A percentile compares a stretch with the other conserved stretches of the same genome.
Conservation (phyloP, 2,113 vertebrate species). For the Syngnathoides biaculeatus region DNA sequence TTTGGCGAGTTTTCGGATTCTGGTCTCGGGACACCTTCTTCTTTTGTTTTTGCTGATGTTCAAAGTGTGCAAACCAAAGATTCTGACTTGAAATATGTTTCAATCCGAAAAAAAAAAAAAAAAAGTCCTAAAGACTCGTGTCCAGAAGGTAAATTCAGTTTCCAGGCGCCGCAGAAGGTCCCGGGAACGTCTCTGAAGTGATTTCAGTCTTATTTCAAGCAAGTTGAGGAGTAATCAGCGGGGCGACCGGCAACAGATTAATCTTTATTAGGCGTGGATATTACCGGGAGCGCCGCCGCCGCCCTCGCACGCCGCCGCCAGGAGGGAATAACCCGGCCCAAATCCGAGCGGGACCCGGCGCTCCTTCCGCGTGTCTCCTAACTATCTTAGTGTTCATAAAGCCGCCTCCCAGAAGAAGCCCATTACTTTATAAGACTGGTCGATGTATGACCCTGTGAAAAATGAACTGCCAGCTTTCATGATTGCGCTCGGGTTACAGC, state of each 20-base stretch:
- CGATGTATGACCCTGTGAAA: constrained; percentile 81
- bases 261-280: constrained; percentile 82
- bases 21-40: too few species aligned
- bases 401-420: constrained; percentile 78
- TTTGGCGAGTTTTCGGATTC: too few species aligned
- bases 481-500: constrained; percentile 79
- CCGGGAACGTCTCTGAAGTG: constrained; percentile 74
- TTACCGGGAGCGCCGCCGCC: constrained; percentile 67
- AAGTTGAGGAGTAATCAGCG: constrained; percentile 77
- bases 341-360: constrained; percentile 72
- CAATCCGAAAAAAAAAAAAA: constrained; percentile 6
- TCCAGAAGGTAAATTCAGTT: constrained; percentile 46
- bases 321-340: constrained; percentile 72
- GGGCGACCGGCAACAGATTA: constrained; percentile 77
- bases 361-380: constrained; percentile 78
- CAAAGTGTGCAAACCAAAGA: too few species aligned
- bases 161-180: constrained; percentile 55
- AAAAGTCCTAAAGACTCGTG: constrained; percentile 19
- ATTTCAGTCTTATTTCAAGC: constrained; percentile 78
- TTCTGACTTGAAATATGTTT: too few species aligned
- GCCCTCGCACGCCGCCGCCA: constrained; percentile 60
- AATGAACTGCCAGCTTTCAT: constrained; percentile 83
- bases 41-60: too few species aligned
- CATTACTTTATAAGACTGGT: constrained; percentile 80
- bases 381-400: constrained; percentile 82